These are phyloP conservation scores for Oopsacas minuta DNA, from an alignment of 37 sponge, comb jelly and placozoan genomes.

Conservation along the genomic window DNA sequence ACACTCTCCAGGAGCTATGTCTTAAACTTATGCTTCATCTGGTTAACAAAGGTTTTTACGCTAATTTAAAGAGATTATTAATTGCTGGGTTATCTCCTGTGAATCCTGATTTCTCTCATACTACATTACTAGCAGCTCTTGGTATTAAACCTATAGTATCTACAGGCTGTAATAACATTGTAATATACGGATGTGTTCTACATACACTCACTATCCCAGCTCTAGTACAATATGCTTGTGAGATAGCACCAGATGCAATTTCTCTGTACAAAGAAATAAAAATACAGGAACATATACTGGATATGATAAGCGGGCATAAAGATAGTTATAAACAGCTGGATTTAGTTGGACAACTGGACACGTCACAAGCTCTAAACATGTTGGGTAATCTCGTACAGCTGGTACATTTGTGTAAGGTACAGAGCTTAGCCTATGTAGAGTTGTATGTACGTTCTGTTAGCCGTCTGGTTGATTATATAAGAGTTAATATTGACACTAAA, in stretches of 20 bases:
- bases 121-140: not conserved
- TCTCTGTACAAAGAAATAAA: not conserved
- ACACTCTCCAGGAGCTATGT: not conserved
- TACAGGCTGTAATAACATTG: not conserved
- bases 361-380: not conserved
- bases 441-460: slow-evolving; percentile 2
- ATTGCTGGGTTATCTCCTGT: not conserved
- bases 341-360: not conserved
- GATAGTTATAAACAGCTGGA: not conserved
- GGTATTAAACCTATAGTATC: not conserved
- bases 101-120: not conserved
- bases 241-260: not conserved
- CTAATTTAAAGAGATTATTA: not conserved
- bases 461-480: not conserved
- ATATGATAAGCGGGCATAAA: not conserved
- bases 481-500: not conserved
- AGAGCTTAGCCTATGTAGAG: slow-evolving; percentile 11
- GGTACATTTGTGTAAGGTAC: slow-evolving; percentile 10
- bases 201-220: not conserved
- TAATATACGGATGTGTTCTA: not conserved
- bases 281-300: not conserved
- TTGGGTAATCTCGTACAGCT: not conserved
- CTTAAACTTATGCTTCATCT: slow-evolving; percentile 7
- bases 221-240: not conserved
- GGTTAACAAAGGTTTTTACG: not conserved